Evolutionary conservation across 2,113 vertebrate genomes (phyloP), one percentile per base, ranked within the genome.

Genomic region (Rafetus swinhoei): DNA sequence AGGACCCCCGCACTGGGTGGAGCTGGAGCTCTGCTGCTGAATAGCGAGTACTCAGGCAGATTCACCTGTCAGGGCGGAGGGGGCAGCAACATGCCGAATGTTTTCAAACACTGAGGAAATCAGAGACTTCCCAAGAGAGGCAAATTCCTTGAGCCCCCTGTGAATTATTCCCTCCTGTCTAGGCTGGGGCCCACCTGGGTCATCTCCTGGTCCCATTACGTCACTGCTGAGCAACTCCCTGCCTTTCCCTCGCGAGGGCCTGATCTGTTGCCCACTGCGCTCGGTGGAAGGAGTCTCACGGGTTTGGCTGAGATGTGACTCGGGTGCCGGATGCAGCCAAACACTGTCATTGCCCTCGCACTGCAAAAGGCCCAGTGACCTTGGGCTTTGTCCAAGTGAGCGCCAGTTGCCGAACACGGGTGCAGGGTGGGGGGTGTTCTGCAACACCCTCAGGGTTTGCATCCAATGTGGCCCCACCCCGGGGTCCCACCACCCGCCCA

Each of bases 361-460:
- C 15, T 81, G 69, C 4, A 14, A 69, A 39, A 74, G 79, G 5
- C 32, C 5, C 56, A 52, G 39, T 35, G 88, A 77, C 9, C 24
- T 22, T 5, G 19, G 65, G 54, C 3, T 9, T 0, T 0, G 1
- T 0, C 0, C 8, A 18, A 76, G 29, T 27, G 25, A 56, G 45
- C 25, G 62, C 84, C 24, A 55, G 54, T 22, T 81, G 80, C 21
- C n/a, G 57, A 57, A 76, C 21, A 54, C 6, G 14, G 53, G 53
- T 14, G 14, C 53, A 12, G 53, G 53, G 14, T 9, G 53, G 53
- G 53, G 53, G 53, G 8, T 6, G 53, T 54, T 10, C 53, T 54
- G 10, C 53, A 54, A 14, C 53, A 54, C 53, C 53, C 53, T 6
- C 14, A 54, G 53, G 45, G 4, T 54, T 54, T 54, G 53, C 13